Conservation (phyloP, 2,888 invertebrate genomes). For the Sarcophaga rosellei region DNA sequence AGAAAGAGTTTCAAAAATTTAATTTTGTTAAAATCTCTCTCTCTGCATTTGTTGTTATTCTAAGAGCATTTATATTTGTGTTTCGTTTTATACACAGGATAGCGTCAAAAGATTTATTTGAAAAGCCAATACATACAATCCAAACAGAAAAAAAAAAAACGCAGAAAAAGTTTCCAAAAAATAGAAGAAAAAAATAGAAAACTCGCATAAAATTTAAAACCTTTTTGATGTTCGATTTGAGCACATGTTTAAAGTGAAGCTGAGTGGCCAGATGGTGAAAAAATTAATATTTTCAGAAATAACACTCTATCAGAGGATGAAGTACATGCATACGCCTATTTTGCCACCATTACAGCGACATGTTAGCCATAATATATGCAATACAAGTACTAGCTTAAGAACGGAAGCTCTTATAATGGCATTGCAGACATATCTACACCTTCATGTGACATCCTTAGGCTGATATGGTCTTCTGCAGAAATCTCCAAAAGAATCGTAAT, state of each 20-base stretch:
- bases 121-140: background rate
- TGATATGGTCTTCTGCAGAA: no score
- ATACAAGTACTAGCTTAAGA: no score
- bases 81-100: background rate
- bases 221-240: background rate
- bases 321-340: background rate
- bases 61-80: background rate
- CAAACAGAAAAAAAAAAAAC: conserved; percentile 1
- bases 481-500: no score
- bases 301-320: background rate
- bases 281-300: background rate
- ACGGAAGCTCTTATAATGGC: no score
- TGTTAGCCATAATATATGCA: background rate
- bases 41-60: background rate
- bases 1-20: conserved; percentile 60
- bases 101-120: background rate
- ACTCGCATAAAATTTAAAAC: no score
- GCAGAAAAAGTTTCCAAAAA: background rate
- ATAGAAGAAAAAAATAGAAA: background rate
- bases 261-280: background rate
- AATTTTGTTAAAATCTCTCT: conserved; percentile 60
- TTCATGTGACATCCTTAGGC: no score
- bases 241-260: background rate
- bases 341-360: background rate
- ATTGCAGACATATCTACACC: no score